These are phyloP conservation scores for Vanessa tameamea DNA, from an alignment of 1,140 invertebrate genomes.

Conservation along the genomic window DNA sequence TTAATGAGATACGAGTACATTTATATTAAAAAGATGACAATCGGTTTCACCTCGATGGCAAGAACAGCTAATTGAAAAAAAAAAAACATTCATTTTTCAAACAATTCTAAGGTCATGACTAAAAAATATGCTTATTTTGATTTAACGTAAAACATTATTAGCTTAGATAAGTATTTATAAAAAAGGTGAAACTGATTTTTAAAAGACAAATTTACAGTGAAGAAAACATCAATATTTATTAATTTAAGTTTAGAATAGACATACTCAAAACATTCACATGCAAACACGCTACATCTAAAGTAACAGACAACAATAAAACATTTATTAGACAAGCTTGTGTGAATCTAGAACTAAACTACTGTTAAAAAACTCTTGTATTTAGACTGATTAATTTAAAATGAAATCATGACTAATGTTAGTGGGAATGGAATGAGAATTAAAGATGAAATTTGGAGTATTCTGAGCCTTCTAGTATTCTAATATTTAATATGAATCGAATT, in stretches of 20 bases:
- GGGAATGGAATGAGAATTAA: conserved; percentile 33
- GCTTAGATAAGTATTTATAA: not conserved
- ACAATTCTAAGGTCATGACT: no score
- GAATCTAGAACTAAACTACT: conserved; percentile 40
- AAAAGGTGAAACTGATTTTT: conserved; percentile 41
- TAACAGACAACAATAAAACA: conserved; percentile 50
- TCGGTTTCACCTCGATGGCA: conserved; percentile 45
- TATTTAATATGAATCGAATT: conserved; percentile 36
- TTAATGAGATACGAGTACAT: conserved; percentile 30
- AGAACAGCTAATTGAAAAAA: not conserved
- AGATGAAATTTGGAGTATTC: conserved; percentile 34
- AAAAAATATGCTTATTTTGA: not conserved
- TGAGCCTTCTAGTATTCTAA: conserved; percentile 39
- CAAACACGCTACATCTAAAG: conserved; percentile 64
- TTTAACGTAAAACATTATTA: not conserved
- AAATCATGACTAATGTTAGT: conserved; percentile 37
- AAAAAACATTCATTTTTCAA: not conserved
- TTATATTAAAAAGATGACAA: conserved; percentile 44
- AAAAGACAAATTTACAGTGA: conserved; percentile 30
- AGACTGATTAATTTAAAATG: conserved; percentile 26
- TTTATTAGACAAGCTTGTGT: conserved; percentile 47
- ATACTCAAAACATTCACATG: conserved; percentile 58
- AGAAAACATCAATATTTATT: conserved; percentile 38
- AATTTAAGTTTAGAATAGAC: conserved; percentile 40
- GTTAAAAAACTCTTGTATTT: conserved; percentile 25